Percentiles rank a stretch among this genome's conserved stretches.
Conservation (phyloP, 2,113 vertebrate genomes). For the Tupaia chinensis region DNA sequence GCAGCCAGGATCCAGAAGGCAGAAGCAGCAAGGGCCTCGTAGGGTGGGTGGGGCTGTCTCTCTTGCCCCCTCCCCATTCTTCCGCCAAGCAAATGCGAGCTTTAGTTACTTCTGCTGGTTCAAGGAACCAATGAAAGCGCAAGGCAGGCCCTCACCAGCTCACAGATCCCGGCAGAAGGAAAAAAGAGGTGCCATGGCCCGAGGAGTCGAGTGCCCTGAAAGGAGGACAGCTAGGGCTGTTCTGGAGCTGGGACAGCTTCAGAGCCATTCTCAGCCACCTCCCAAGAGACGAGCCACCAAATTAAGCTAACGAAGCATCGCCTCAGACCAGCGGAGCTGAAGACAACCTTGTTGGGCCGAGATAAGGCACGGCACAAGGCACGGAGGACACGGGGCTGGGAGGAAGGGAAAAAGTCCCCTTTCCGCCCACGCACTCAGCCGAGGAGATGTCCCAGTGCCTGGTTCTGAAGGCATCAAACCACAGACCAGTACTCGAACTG, state of each 20-base stretch:
- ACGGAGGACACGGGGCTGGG: background rate
- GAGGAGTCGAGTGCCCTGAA: background rate
- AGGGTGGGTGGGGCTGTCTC: background rate
- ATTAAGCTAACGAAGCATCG: constrained; percentile 59
- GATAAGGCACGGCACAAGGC: constrained; percentile 9
- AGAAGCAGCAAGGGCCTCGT: background rate
- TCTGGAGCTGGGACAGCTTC: background rate
- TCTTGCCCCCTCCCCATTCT: background rate
- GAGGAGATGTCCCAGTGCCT: background rate
- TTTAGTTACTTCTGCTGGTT: background rate
- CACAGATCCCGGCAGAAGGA: background rate
- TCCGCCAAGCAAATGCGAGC: background rate
- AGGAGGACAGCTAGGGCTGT: background rate
- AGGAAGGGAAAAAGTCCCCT: background rate
- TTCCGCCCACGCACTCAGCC: background rate
- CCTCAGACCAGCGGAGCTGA: constrained; percentile 53
- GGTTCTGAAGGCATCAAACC: background rate
- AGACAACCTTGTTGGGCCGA: constrained; percentile 68
- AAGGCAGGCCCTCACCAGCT: background rate
- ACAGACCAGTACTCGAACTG: background rate
- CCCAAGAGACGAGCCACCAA: background rate
- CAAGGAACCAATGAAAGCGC: background rate
- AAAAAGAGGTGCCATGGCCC: background rate
- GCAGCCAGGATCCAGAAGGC: background rate
- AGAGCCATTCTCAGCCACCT: background rate